Evolutionary conservation across 2,797 vertebrate genomes (phyloP).

Genomic region (Lophotriccus pileatus): DNA sequence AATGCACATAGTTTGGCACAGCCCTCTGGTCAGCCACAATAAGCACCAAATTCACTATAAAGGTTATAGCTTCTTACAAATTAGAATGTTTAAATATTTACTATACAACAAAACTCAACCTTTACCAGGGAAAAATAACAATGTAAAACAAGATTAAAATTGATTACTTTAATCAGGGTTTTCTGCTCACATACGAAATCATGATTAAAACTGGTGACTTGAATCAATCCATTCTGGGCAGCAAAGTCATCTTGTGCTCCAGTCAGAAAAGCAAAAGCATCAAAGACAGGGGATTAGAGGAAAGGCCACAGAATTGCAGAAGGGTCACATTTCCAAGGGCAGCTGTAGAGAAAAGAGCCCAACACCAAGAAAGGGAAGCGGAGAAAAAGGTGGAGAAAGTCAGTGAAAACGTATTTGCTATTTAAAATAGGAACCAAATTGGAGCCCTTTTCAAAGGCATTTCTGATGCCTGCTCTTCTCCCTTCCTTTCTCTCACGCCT

Average conservation of each 20-base stretch:
- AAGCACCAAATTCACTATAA: background rate
- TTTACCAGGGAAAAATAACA: conserved; percentile 22
- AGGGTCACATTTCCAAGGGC: conserved; percentile 10
- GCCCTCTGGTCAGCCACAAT: background rate
- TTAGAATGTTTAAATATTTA: conserved; percentile 4
- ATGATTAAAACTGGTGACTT: conserved; percentile 38
- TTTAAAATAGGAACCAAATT: background rate
- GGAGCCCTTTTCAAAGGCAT: background rate
- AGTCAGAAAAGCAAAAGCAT: conserved; percentile 31
- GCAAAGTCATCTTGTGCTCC: conserved; percentile 11
- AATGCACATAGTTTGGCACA: background rate
- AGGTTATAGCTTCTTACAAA: background rate
- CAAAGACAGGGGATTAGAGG: conserved; percentile 27
- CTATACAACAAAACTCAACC: conserved; percentile 4
- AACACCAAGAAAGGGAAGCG: background rate
- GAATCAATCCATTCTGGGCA: conserved; percentile 30
- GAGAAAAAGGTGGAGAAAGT: conserved; percentile 20
- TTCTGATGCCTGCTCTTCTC: background rate
- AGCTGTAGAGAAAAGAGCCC: background rate
- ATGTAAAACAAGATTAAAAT: conserved; percentile 52
- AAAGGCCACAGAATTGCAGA: background rate
- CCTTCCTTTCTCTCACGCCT: background rate
- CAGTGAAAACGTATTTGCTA: background rate
- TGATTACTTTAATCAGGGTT: conserved; percentile 49
- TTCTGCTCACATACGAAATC: conserved; percentile 41